Evolutionary conservation across 1,140 invertebrate genomes (phyloP).

Genomic region (Drosophila subobscura): DNA sequence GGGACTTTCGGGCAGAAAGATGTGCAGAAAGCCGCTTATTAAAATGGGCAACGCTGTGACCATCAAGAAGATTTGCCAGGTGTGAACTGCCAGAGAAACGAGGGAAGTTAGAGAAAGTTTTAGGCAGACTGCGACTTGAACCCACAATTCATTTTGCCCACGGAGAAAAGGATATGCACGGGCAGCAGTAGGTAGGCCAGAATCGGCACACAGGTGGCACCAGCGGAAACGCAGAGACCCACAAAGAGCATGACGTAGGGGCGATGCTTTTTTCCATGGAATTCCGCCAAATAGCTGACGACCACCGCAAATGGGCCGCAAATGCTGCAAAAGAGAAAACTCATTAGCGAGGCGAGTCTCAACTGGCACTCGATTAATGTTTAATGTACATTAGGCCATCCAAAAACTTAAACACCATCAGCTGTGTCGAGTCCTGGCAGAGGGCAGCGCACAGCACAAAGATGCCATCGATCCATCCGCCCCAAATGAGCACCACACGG

Average conservation of each 20-base stretch:
- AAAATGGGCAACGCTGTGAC: constrained; percentile 87
- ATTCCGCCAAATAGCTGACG: constrained; percentile 88
- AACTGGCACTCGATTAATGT: neutral
- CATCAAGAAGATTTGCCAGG: constrained; percentile 91
- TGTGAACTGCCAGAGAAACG: constrained; percentile 84
- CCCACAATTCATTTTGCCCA: constrained; percentile 47
- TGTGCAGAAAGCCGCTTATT: constrained; percentile 86
- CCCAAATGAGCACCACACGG: constrained; percentile 87
- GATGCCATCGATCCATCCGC: constrained; percentile 88
- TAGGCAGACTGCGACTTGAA: neutral
- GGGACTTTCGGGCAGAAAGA: constrained; percentile 91
- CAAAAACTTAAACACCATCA: constrained; percentile 90
- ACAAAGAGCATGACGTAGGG: constrained; percentile 86
- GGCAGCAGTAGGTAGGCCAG: constrained; percentile 85
- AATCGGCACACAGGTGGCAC: constrained; percentile 84
- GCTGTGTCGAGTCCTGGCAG: constrained; percentile 88
- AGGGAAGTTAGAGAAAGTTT: neutral
- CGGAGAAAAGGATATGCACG: constrained; percentile 50
- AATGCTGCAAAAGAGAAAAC: constrained; percentile 84
- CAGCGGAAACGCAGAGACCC: constrained; percentile 86
- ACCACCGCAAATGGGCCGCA: constrained; percentile 89
- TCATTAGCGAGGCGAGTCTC: neutral
- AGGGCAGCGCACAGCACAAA: constrained; percentile 87
- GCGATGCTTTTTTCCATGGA: constrained; percentile 86
- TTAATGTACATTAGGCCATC: constrained; percentile 88